Evolutionary conservation across 2,113 vertebrate genomes (phyloP).

Genomic region (Cephalopterus ornatus): DNA sequence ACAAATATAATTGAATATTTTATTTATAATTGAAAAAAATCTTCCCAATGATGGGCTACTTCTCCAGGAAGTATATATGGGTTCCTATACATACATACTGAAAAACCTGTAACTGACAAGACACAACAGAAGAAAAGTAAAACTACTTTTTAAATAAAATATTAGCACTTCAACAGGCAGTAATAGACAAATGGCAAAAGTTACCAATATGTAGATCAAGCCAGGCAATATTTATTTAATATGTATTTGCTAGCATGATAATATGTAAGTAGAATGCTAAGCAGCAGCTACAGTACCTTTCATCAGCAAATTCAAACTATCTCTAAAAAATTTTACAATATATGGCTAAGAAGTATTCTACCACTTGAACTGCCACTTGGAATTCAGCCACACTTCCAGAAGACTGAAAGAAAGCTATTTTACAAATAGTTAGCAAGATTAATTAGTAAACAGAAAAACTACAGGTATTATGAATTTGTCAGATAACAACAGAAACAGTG

Average conservation of each 20-base stretch:
- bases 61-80: not conserved
- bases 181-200: not conserved
- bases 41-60: not conserved
- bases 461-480: not conserved
- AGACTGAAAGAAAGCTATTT: not conserved
- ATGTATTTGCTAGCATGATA: not conserved
- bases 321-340: not conserved
- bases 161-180: not conserved
- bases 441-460: not conserved
- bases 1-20: not conserved
- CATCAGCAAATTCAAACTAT: not conserved
- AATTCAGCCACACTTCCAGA: not conserved
- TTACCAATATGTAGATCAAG: not conserved
- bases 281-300: not conserved
- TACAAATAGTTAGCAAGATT: not conserved
- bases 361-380: not conserved
- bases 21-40: not conserved
- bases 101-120: not conserved
- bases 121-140: not conserved
- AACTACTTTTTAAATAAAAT: not conserved
- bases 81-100: not conserved
- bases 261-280: not conserved
- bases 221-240: not conserved
- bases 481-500: not conserved
- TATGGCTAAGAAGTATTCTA: not conserved